phyloP scores from a whole-genome alignment of 2,888 invertebrate genomes.

The Drosophila acutilabella region DNA sequence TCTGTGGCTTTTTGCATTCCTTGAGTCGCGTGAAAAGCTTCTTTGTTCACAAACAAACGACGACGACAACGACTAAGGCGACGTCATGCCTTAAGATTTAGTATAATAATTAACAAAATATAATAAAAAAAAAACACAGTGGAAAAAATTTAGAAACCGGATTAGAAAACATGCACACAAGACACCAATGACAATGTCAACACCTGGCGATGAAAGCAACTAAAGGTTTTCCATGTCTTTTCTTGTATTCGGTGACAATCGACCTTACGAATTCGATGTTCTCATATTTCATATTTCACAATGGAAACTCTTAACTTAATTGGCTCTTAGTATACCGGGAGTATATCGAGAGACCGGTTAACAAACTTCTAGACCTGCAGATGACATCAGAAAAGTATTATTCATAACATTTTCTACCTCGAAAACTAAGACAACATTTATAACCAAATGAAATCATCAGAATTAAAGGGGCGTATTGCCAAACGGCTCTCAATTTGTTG shows the following conservation, averaged over 20 bases:
- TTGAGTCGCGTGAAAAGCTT: conserved; percentile 61
- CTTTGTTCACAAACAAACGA: conserved; percentile 48
- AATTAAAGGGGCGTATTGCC: conserved; percentile 1
- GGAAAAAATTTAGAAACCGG: conserved; percentile 55
- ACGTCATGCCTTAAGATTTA: conserved; percentile 68
- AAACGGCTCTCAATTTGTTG: conserved; percentile 15
- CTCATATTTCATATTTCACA: conserved; percentile 27
- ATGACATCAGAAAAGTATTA: conserved; percentile 14
- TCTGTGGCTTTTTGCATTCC: conserved; percentile 61
- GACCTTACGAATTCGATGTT: conserved; percentile 12
- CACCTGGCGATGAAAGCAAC: conserved; percentile 48
- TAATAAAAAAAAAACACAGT: conserved; percentile 9
- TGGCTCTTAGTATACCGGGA: not conserved
- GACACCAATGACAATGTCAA: conserved; percentile 43
- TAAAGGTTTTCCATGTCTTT: conserved; percentile 12
- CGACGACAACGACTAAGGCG: conserved; percentile 39
- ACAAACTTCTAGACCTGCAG: not conserved
- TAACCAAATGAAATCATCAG: conserved; percentile 6
- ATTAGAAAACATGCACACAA: conserved; percentile 47
- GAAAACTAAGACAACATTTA: not conserved
- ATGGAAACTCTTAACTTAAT: conserved; percentile 2
- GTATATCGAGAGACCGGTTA: not conserved
- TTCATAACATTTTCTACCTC: not conserved
- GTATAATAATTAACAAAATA: conserved; percentile 54
- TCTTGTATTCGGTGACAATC: conserved; percentile 15